These are phyloP conservation scores for Empidonax traillii DNA, from an alignment of 2,113 vertebrate species.

Conservation along the genomic window DNA sequence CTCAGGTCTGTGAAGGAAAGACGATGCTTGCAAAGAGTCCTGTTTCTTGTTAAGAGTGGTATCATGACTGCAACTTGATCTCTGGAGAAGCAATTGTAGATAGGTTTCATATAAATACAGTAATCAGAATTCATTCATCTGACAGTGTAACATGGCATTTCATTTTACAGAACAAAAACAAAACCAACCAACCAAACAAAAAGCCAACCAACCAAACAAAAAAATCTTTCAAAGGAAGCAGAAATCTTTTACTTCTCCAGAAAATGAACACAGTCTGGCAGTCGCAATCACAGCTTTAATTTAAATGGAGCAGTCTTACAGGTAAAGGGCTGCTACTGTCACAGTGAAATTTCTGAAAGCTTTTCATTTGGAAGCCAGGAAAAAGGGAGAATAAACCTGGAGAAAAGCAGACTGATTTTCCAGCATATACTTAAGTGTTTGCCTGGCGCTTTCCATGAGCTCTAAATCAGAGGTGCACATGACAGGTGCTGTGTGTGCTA, in stretches of 20 bases:
- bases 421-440: background rate
- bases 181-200: background rate
- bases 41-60: background rate
- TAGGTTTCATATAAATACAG: conserved; percentile 19
- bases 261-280: background rate
- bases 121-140: conserved; percentile 49
- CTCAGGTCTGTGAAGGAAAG: background rate
- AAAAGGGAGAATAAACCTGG: background rate
- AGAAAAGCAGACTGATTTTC: background rate
- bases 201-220: background rate
- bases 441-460: background rate
- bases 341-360: background rate
- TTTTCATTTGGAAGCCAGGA: background rate
- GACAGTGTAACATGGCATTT: background rate
- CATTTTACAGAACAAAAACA: background rate
- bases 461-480: background rate
- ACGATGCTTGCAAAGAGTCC: background rate
- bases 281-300: background rate
- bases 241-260: background rate
- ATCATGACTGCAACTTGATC: background rate
- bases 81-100: background rate
- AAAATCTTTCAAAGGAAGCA: background rate
- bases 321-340: background rate
- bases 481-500: background rate
- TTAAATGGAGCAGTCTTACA: background rate